Evolutionary conservation across 2,888 invertebrate species (phyloP).

Genomic region (Leucoma salicis): DNA sequence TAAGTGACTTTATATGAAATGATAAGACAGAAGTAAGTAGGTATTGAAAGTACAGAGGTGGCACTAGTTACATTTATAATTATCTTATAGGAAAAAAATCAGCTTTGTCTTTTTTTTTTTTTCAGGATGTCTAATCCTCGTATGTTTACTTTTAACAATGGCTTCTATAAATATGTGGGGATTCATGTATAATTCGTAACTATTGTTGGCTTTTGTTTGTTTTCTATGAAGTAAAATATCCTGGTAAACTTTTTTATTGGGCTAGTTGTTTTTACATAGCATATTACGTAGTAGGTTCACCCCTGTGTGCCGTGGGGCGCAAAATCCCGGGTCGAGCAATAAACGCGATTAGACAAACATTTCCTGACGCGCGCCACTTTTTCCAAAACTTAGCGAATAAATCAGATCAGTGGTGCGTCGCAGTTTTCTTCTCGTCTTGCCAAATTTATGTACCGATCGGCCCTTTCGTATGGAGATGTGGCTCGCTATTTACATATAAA

Average conservation of each 20-base stretch:
- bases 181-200: too few relatives aligned
- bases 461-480: slow-evolving; percentile 82
- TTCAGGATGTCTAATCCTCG: too few relatives aligned
- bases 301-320: slow-evolving; percentile 62
- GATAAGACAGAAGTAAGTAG: too few relatives aligned
- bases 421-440: slow-evolving; percentile 80
- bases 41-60: too few relatives aligned
- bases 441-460: slow-evolving; percentile 82
- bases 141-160: too few relatives aligned
- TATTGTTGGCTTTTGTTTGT: too few relatives aligned
- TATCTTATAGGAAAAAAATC: too few relatives aligned
- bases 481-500: slow-evolving; percentile 81
- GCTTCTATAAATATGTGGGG: too few relatives aligned
- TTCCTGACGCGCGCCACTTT: slow-evolving; percentile 79
- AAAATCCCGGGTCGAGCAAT: slow-evolving; percentile 68
- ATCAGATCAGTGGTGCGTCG: slow-evolving; percentile 80
- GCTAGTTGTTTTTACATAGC: slow-evolving; percentile 29
- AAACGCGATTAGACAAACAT: slow-evolving; percentile 81
- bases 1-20: too few relatives aligned
- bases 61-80: too few relatives aligned
- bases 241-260: slow-evolving; percentile 8
- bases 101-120: too few relatives aligned
- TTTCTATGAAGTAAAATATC: background rate
- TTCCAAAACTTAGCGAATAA: slow-evolving; percentile 79
- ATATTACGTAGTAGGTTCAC: slow-evolving; percentile 32